Evolutionary conservation across 2,113 vertebrate species (phyloP), one percentile per base, ranked within the genome.

Genomic region (Thomomys bottae): DNA sequence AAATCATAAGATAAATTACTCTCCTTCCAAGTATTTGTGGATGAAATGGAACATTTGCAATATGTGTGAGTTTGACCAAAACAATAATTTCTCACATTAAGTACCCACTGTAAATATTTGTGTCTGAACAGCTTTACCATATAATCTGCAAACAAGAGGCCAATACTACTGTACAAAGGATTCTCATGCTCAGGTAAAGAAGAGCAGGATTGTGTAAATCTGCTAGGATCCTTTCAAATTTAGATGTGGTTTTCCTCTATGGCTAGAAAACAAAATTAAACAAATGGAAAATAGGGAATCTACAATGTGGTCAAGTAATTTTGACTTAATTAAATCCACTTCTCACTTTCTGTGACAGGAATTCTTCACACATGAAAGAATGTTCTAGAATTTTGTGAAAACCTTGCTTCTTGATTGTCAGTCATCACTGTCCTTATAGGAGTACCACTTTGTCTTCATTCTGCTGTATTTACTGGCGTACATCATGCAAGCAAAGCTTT

Each of bases 211-310:
- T 73, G 76, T 45, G 11, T 28, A 49, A 75, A 49, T 28, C 77
- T 72, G 67, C 36, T 64, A 73, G 30, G 77, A 73, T 21, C 73
- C 61, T 93, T 94, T 81, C 81, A 88, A 84, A 67, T 15, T 84
- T 36, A 82, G 42, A 61, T 87, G 34, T 45, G 30, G 6, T 85
- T 95, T 91, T 66, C 61, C 90, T 72, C n/a, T 68, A 67, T 86
- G 59, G 57, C 40, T 89, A 79, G 76, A 75, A 96, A 66, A 82
- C 34, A 83, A 94, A 93, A 82, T 28, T 79, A 93, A 89, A 85
- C n/a, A 63, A 6, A 24, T 85, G 18, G 68, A 57, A 79, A 81
- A 80, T 78, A 40, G 30, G 84, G 77, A 76, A 34, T 88, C 24
- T 0, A 77, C 81, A 67, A 87, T 63, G 38, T 34, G 54, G 21